Evolutionary conservation across 1,140 invertebrate species (phyloP).

Genomic region (Muscidifurax raptorellus): DNA sequence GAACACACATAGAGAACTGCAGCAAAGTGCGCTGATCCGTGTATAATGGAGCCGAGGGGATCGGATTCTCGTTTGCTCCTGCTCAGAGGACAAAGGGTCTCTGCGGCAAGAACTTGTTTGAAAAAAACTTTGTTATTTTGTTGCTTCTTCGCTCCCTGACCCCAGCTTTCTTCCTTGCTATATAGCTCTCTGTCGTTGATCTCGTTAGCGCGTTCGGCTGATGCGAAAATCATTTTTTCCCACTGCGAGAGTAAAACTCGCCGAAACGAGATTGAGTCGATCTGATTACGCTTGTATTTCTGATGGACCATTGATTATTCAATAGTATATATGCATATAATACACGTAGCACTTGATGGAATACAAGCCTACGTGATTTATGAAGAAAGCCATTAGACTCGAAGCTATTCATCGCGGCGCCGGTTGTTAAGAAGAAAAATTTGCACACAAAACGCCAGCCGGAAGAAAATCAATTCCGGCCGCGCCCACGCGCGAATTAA

Average conservation of each 20-base stretch:
- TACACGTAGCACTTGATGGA: no score
- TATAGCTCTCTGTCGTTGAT: no score
- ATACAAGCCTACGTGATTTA: no score
- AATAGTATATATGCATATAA: no score
- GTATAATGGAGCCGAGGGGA: background rate
- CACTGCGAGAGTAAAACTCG: background rate
- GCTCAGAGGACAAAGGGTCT: conserved; percentile 2
- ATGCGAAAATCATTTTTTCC: background rate
- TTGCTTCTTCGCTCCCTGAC: background rate
- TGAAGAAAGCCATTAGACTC: no score
- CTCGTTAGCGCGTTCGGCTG: background rate
- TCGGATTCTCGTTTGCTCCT: conserved; percentile 4
- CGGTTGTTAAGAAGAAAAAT: background rate
- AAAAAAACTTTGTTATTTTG: background rate
- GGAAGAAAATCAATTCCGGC: background rate
- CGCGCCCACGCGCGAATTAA: background rate
- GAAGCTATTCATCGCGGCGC: no score
- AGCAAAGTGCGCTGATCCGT: background rate
- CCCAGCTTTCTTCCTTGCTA: background rate
- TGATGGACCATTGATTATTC: no score
- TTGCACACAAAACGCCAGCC: background rate
- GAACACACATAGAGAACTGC: no score
- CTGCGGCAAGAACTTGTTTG: background rate
- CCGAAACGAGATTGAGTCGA: background rate
- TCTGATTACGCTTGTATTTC: background rate